Evolutionary conservation across 2,113 vertebrate species (phyloP).

Genomic region (Ctenomys sociabilis): DNA sequence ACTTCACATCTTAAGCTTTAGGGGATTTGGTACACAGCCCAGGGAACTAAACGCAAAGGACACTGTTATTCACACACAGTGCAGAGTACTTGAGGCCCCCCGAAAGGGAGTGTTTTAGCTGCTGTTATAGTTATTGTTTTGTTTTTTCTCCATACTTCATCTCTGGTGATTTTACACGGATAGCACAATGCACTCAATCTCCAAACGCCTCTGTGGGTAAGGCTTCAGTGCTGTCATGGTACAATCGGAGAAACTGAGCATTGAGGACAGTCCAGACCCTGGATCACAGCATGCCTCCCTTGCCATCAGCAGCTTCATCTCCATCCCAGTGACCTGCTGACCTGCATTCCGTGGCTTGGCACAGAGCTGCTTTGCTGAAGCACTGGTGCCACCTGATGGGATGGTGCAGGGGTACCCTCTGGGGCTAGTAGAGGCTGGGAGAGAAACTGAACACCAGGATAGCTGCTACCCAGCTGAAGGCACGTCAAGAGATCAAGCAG

Average conservation of each 20-base stretch:
- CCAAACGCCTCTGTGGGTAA: background rate
- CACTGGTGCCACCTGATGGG: constrained; percentile 80
- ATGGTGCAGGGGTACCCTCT: constrained; percentile 76
- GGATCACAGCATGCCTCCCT: background rate
- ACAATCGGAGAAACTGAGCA: background rate
- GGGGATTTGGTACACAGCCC: background rate
- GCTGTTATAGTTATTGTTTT: rapidly evolving
- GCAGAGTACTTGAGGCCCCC: rapidly evolving
- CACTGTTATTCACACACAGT: background rate
- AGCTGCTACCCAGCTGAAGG: constrained; percentile 1
- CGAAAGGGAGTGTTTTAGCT: background rate
- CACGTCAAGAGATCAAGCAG: constrained; percentile 16
- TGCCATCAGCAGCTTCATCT: constrained; percentile 76
- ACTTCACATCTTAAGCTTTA: background rate
- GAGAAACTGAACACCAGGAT: background rate
- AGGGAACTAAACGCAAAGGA: background rate
- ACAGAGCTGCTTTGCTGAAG: constrained; percentile 80
- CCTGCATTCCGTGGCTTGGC: constrained; percentile 77
- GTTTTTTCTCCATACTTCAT: background rate
- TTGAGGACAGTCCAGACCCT: background rate
- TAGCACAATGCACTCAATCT: background rate
- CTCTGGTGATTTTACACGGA: background rate
- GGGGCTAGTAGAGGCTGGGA: background rate
- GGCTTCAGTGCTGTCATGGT: background rate
- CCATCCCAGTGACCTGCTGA: constrained; percentile 81